Evolutionary conservation across 2,113 vertebrate genomes (phyloP).

Genomic region (Mystacornis crossleyi): DNA sequence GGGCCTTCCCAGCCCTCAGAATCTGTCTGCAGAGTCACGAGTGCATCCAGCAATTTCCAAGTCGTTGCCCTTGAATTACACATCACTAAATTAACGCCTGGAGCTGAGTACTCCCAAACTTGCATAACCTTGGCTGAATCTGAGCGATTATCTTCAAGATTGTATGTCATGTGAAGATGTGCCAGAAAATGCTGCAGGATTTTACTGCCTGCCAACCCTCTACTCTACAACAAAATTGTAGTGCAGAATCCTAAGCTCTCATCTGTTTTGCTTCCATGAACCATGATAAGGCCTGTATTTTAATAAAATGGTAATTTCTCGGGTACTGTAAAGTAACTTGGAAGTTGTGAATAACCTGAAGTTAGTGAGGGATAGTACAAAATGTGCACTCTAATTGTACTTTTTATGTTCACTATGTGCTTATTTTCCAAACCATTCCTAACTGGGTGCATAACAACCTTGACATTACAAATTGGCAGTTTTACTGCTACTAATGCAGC

Average conservation of each 20-base stretch:
- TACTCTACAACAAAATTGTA: neutral
- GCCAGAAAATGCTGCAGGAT: neutral
- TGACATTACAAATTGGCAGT: neutral
- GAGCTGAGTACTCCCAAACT: neutral
- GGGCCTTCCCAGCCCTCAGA: constrained; percentile 19
- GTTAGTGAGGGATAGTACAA: neutral
- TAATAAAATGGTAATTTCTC: neutral
- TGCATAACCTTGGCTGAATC: neutral
- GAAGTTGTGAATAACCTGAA: neutral
- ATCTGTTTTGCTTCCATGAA: neutral
- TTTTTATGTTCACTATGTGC: neutral
- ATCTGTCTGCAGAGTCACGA: neutral
- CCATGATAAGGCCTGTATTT: neutral
- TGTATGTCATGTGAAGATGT: neutral
- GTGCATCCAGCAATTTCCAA: neutral
- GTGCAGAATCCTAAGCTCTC: neutral
- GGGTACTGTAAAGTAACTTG: neutral
- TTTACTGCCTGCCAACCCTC: neutral
- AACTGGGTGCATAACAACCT: neutral
- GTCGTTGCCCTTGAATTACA: neutral
- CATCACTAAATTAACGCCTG: neutral
- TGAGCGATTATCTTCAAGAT: neutral
- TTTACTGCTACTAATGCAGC: neutral
- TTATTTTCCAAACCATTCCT: neutral
- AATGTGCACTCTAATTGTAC: neutral